Conservation (phyloP, 35 echinoderm and acorn worm genomes). For the Nesometra sesokonis region DNA sequence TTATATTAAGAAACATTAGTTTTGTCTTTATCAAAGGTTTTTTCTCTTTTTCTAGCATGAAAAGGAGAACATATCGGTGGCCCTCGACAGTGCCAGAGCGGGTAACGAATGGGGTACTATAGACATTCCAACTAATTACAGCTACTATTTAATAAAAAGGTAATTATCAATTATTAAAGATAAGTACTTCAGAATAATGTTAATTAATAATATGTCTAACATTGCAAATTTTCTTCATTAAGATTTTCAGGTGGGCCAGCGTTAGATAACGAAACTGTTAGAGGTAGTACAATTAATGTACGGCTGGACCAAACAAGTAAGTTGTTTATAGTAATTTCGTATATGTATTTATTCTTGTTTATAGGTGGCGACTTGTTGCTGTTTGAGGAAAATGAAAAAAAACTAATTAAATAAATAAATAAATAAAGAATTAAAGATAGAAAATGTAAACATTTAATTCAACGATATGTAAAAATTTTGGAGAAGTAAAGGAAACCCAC, state of each 20-base stretch:
- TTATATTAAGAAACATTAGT: too few species aligned
- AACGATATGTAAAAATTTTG: too few species aligned
- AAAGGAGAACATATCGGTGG: slow-evolving; percentile 17
- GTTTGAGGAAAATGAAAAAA: too few species aligned
- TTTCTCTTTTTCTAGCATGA: slow-evolving; percentile 13
- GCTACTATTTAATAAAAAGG: slow-evolving; percentile 44
- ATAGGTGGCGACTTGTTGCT: too few species aligned
- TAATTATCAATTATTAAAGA: slow-evolving; percentile 12
- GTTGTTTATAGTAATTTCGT: slow-evolving; percentile 7
- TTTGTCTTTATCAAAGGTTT: too few species aligned
- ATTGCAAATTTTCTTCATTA: too few species aligned
- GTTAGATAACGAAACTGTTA: slow-evolving; percentile 30
- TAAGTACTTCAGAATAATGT: too few species aligned
- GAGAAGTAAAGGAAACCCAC: too few species aligned
- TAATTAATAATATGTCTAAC: too few species aligned
- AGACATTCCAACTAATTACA: slow-evolving; percentile 45
- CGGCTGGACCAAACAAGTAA: slow-evolving; percentile 78
- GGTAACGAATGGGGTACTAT: slow-evolving; percentile 78
- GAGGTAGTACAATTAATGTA: slow-evolving; percentile 46
- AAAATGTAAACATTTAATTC: too few species aligned
- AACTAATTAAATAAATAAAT: too few species aligned
- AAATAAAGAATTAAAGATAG: too few species aligned
- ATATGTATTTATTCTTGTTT: neutral
- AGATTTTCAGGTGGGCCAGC: neutral
- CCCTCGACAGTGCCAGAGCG: slow-evolving; percentile 11